Evolutionary conservation across 2,888 invertebrate genomes (phyloP).

Genomic region (Toxonevra muliebris): DNA sequence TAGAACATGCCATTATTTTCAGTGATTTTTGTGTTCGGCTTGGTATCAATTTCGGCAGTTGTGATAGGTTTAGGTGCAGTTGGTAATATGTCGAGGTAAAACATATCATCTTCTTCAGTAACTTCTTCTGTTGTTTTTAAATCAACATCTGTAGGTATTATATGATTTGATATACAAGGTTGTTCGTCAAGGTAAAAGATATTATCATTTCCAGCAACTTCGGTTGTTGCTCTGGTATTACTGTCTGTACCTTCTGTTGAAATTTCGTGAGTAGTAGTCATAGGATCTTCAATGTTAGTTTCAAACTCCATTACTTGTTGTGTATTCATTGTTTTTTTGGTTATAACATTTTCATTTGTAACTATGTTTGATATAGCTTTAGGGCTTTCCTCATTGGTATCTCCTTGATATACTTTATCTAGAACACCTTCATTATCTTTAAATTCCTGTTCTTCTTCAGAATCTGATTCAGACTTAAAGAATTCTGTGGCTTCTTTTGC

Average conservation of each 20-base stretch:
- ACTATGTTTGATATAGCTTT: slow-evolving; percentile 21
- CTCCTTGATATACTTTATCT: slow-evolving; percentile 5
- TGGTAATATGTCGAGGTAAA: too few relatives aligned
- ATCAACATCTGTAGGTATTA: not conserved
- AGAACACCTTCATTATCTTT: slow-evolving; percentile 34
- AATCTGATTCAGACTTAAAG: slow-evolving; percentile 74
- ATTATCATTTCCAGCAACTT: not conserved
- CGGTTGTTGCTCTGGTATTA: not conserved
- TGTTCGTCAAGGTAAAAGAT: not conserved
- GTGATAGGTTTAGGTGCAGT: too few relatives aligned
- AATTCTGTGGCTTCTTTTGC: slow-evolving; percentile 79
- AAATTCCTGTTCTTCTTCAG: slow-evolving; percentile 44
- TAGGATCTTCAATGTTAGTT: too few relatives aligned
- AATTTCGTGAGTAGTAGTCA: not conserved
- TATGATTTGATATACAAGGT: not conserved
- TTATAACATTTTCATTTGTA: not conserved
- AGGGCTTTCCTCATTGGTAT: not conserved
- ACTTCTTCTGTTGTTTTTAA: too few relatives aligned
- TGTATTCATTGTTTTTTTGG: not conserved
- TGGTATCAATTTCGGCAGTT: not conserved
- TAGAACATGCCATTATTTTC: not conserved
- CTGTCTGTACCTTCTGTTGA: too few relatives aligned
- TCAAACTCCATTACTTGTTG: too few relatives aligned
- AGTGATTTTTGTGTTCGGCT: not conserved
- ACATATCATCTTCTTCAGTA: too few relatives aligned